phyloP scores from a whole-genome alignment of 2,888 invertebrate species.

The Pteria penguin region DNA sequence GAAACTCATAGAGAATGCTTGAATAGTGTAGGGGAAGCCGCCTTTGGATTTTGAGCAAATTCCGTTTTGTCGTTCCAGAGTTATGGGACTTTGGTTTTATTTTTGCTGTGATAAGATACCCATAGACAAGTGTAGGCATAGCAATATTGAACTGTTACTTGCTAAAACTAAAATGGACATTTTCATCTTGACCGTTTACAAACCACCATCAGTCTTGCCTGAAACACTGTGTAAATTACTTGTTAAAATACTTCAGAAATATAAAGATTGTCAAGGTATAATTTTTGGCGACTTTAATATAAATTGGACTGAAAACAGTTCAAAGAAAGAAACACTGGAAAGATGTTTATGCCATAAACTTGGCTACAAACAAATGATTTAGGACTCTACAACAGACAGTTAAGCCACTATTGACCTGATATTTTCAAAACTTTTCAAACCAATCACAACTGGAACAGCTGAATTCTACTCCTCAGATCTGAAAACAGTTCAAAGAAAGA shows the following conservation, averaged over 20 bases:
- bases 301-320: constrained; percentile 1
- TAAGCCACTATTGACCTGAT: too few species aligned
- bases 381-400: constrained; percentile 4
- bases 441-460: too few species aligned
- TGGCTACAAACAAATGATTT: constrained; percentile 7
- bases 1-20: too few species aligned
- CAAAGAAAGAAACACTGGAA: constrained; percentile 1
- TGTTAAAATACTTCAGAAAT: background rate
- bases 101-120: too few species aligned
- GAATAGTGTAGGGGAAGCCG: too few species aligned
- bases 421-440: too few species aligned
- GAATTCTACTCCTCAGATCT: too few species aligned
- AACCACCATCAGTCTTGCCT: background rate
- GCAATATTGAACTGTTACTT: background rate
- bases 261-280: background rate
- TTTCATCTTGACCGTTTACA: background rate
- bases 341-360: background rate
- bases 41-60: too few species aligned
- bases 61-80: too few species aligned
- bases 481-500: background rate
- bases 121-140: background rate
- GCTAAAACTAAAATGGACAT: background rate
- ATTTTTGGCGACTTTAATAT: constrained; percentile 28
- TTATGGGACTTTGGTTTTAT: too few species aligned
- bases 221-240: background rate